Conservation (phyloP, 2,888 invertebrate genomes). For the Aspidapion aeneum region DNA sequence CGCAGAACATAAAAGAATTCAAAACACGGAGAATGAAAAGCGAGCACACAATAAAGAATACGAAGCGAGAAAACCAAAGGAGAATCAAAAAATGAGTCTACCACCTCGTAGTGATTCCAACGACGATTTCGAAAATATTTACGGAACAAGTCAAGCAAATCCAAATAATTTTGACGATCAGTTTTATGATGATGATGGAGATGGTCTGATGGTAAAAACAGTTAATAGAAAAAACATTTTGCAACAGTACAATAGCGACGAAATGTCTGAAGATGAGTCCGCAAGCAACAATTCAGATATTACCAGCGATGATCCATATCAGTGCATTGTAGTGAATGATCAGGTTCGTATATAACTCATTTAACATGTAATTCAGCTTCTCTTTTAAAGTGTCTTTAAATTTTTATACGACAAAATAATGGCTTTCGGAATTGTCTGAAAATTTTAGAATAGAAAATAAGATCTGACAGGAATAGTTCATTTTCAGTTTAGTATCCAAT, state of each 20-base stretch:
- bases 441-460: too few species aligned
- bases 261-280: slow-evolving; percentile 53
- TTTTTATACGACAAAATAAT: too few species aligned
- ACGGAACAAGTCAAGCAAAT: slow-evolving; percentile 24
- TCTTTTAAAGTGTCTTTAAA: too few species aligned
- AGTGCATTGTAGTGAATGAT: slow-evolving; percentile 78
- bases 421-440: too few species aligned
- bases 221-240: slow-evolving; percentile 70
- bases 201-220: slow-evolving; percentile 66
- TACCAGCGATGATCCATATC: slow-evolving; percentile 73
- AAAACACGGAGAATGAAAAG: slow-evolving; percentile 1
- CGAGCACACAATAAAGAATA: slow-evolving; percentile 10
- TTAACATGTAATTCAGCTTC: too few species aligned
- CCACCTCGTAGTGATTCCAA: slow-evolving; percentile 27
- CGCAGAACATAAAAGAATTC: slow-evolving; percentile 39
- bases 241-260: slow-evolving; percentile 60
- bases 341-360: slow-evolving; percentile 29
- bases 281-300: slow-evolving; percentile 58
- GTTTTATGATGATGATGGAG: slow-evolving; percentile 64
- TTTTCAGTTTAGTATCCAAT: too few species aligned
- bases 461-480: too few species aligned
- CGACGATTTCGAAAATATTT: slow-evolving; percentile 28
- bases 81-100: slow-evolving; percentile 31
- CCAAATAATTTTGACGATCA: slow-evolving; percentile 53
- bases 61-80: slow-evolving; percentile 17